These are phyloP conservation scores for Didymodactylos carnosus DNA, from an alignment of 2,888 invertebrate genomes.

Conservation along the genomic window DNA sequence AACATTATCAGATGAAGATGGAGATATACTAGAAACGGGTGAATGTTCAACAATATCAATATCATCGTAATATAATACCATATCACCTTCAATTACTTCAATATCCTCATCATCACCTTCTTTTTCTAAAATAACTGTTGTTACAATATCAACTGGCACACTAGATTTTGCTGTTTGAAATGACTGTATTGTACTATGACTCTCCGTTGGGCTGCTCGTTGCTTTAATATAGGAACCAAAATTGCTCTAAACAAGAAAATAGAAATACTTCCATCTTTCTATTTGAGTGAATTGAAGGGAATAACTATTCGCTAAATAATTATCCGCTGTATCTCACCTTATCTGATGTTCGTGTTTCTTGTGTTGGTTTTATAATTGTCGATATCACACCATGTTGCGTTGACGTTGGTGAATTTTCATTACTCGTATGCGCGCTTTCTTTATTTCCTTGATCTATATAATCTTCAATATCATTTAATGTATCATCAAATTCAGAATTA, in stretches of 20 bases:
- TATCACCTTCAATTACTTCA: not conserved
- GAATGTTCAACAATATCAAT: not conserved
- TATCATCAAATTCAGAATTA: not conserved
- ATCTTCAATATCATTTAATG: slow-evolving; percentile 1
- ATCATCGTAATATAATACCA: not conserved
- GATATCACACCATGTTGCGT: not conserved
- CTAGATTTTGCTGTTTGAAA: not conserved
- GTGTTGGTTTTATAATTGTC: not conserved
- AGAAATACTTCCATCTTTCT: not conserved
- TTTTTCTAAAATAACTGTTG: not conserved
- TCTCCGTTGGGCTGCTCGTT: not conserved
- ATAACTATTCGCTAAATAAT: no score
- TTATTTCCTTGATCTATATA: not conserved
- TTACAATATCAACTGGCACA: not conserved
- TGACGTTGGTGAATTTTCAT: not conserved
- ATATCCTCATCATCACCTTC: not conserved
- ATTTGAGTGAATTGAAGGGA: no score
- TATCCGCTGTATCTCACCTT: not conserved
- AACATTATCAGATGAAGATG: not conserved
- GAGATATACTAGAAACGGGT: not conserved
- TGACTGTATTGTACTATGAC: not conserved
- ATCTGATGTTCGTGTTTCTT: not conserved
- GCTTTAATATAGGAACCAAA: not conserved
- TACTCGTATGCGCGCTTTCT: not conserved
- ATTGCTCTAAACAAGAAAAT: not conserved